phyloP scores from a whole-genome alignment of 2,888 invertebrate species.

The Zygaena filipendulae region DNA sequence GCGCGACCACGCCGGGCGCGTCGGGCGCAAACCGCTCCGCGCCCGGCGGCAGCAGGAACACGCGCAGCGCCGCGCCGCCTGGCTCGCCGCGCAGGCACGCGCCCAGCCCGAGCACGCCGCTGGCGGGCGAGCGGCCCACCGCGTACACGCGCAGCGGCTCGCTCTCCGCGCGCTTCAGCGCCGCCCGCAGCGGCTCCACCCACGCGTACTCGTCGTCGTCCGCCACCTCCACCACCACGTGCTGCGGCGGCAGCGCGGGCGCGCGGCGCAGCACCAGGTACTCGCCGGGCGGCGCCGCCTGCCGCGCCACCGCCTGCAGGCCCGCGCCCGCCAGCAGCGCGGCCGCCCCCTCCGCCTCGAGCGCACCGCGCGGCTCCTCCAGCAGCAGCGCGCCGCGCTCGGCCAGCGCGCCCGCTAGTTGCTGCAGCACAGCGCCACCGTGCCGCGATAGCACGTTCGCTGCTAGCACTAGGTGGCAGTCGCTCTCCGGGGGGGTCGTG shows the following conservation, averaged over 20 bases:
- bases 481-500: constrained; percentile 70
- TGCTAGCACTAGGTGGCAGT: constrained; percentile 75
- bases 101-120: constrained; percentile 88
- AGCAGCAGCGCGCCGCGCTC: constrained; percentile 77
- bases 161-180: constrained; percentile 73
- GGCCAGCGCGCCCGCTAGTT: constrained; percentile 72
- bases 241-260: constrained; percentile 37
- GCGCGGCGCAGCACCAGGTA: constrained; percentile 76
- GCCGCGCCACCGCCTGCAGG: constrained; percentile 34
- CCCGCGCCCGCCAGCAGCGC: constrained; percentile 34
- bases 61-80: constrained; percentile 82
- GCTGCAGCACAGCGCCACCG: constrained; percentile 57
- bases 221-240: constrained; percentile 72
- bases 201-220: constrained; percentile 77
- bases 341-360: constrained; percentile 39
- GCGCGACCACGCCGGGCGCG: constrained; percentile 69
- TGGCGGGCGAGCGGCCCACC: constrained; percentile 73
- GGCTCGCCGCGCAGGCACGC: constrained; percentile 91
- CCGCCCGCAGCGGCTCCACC: constrained; percentile 84
- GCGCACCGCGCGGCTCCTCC: constrained; percentile 70
- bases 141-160: constrained; percentile 73
- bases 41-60: constrained; percentile 75
- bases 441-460: constrained; percentile 73
- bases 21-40: constrained; percentile 70
- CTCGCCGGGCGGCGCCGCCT: constrained; percentile 71